Conservation (phyloP, 2,797 vertebrate genomes). For the Lacerta bilineata region DNA sequence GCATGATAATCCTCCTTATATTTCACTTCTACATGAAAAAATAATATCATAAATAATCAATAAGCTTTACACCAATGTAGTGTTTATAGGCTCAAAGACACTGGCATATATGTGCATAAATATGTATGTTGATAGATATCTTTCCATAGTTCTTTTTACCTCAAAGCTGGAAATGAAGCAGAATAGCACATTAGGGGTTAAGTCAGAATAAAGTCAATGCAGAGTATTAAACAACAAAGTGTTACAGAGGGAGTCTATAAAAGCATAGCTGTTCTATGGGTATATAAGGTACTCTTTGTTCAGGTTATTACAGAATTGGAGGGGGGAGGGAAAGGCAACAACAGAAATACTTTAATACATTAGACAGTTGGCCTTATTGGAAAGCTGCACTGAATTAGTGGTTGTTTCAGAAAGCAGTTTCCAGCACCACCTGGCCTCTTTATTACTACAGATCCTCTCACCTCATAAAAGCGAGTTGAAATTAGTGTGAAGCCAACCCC, state of each 20-base stretch:
- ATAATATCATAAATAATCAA: background rate
- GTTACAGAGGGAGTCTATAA: background rate
- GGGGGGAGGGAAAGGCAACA: slow-evolving; percentile 17
- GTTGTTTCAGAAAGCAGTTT: slow-evolving; percentile 43
- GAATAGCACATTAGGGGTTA: background rate
- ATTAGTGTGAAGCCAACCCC: background rate
- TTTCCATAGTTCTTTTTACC: background rate
- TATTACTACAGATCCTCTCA: slow-evolving; percentile 34
- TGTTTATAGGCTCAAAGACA: background rate
- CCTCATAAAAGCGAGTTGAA: slow-evolving; percentile 46
- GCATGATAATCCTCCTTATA: background rate
- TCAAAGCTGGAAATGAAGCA: slow-evolving; percentile 14
- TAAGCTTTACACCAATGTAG: background rate
- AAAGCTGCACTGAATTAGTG: slow-evolving; percentile 20
- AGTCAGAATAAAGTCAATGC: slow-evolving; percentile 29
- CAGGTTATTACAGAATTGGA: slow-evolving; percentile 40
- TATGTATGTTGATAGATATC: background rate
- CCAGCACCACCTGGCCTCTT: background rate
- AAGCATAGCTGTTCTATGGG: slow-evolving; percentile 26
- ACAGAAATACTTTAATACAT: background rate
- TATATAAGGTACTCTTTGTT: background rate
- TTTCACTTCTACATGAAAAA: background rate
- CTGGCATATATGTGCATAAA: background rate
- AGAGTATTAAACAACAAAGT: background rate
- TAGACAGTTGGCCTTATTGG: accelerated